Evolutionary conservation across 2,113 vertebrate species (phyloP).

Genomic region (Abramis brama): DNA sequence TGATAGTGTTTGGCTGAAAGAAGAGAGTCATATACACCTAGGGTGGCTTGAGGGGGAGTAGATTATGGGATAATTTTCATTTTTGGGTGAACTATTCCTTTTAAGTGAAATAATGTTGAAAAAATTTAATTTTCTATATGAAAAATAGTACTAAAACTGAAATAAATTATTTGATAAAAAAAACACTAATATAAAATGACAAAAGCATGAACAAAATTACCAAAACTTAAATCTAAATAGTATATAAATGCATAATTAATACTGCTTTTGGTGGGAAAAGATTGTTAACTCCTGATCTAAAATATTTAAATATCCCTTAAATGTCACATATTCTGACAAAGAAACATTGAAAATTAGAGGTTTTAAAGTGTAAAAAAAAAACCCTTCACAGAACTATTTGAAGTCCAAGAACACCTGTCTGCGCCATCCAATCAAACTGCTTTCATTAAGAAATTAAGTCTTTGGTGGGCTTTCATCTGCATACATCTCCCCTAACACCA

Average conservation of each 20-base stretch:
- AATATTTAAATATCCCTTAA: background rate
- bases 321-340: background rate
- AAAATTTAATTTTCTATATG: too few relatives aligned
- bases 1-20: too few relatives aligned
- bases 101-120: too few relatives aligned
- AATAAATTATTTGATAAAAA: background rate
- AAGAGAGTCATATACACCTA: too few relatives aligned
- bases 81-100: too few relatives aligned
- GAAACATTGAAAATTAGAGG: background rate
- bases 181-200: too few relatives aligned
- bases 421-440: constrained; percentile 57
- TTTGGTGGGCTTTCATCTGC: constrained; percentile 44
- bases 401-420: constrained; percentile 60
- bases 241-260: background rate
- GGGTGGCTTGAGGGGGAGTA: too few relatives aligned
- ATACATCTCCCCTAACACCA: constrained; percentile 41
- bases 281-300: background rate
- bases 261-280: background rate
- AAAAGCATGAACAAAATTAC: too few relatives aligned
- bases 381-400: background rate
- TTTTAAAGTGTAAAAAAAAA: background rate
- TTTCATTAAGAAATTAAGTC: constrained; percentile 59
- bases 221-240: background rate
- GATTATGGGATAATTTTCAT: too few relatives aligned
- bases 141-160: background rate